phyloP scores from a whole-genome alignment of 2,113 vertebrate species.

The Pteropus alecto region DNA sequence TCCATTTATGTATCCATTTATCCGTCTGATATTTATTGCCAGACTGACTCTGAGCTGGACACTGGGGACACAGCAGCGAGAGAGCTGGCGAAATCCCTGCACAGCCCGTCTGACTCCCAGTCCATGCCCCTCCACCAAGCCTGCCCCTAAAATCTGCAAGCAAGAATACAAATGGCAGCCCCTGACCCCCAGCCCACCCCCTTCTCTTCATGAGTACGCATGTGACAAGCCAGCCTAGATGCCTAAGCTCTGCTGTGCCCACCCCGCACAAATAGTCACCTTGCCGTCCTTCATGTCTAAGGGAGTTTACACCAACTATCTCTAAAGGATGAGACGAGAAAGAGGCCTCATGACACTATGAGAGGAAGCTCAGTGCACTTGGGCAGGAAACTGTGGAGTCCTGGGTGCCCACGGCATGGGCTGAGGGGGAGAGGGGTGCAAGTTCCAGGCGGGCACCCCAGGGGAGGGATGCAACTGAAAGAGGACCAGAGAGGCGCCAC shows the following conservation, averaged over 20 bases:
- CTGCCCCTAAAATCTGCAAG: no score
- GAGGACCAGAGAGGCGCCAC: neutral
- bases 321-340: neutral
- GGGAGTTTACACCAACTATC: neutral
- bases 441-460: neutral
- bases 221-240: neutral
- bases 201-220: neutral
- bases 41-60: neutral
- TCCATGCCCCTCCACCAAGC: neutral
- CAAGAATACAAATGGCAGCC: neutral
- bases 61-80: neutral
- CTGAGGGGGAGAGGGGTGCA: fast-evolving
- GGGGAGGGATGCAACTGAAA: neutral
- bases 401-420: neutral
- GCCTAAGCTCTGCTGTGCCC: neutral
- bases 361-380: neutral
- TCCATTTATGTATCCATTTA: neutral
- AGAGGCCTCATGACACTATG: fast-evolving
- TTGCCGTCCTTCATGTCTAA: neutral
- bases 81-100: neutral
- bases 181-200: neutral
- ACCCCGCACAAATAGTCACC: neutral
- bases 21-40: no score
- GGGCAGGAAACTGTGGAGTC: neutral
- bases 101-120: neutral